A percentile compares a stretch with the other conserved stretches of the same genome.
Conservation (phyloP, 2,888 invertebrate genomes). For the Microctonus hyperodae region DNA sequence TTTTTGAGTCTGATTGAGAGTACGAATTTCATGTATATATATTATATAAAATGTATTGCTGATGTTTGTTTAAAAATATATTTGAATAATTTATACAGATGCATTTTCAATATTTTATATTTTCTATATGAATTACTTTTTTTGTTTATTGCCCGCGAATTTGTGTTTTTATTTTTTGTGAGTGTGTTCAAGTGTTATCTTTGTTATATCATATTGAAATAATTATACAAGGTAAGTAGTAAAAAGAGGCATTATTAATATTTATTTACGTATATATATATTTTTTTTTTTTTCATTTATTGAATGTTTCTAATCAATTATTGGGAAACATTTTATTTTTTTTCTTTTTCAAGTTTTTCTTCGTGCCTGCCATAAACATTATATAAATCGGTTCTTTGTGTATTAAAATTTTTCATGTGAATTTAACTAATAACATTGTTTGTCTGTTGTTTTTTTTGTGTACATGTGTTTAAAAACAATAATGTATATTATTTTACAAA, state of each 20-base stretch:
- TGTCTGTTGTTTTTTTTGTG: slow-evolving; percentile 32
- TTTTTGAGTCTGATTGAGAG: slow-evolving; percentile 50
- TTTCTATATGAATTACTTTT: background rate
- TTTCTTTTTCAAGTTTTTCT: slow-evolving; percentile 21
- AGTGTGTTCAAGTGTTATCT: background rate
- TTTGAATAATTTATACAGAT: slow-evolving; percentile 60
- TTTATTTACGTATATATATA: slow-evolving; percentile 31
- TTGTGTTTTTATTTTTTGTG: background rate
- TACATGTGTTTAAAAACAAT: slow-evolving; percentile 25
- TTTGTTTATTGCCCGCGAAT: background rate
- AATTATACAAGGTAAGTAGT: background rate
- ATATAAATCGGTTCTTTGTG: slow-evolving; percentile 49
- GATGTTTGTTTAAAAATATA: slow-evolving; percentile 61
- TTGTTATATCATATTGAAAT: background rate
- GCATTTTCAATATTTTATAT: background rate
- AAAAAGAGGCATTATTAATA: background rate
- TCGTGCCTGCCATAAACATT: slow-evolving; percentile 45
- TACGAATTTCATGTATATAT: slow-evolving; percentile 57
- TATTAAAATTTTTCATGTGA: slow-evolving; percentile 49
- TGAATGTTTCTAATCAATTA: slow-evolving; percentile 49
- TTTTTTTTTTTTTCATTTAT: slow-evolving; percentile 44
- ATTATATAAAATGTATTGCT: slow-evolving; percentile 49
- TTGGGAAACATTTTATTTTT: slow-evolving; percentile 47
- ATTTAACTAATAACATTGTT: slow-evolving; percentile 45
- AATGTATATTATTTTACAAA: background rate